Evolutionary conservation across 2,888 invertebrate species (phyloP), one percentile per base, ranked within the genome.

Genomic region (Drosophila kuntzei): DNA sequence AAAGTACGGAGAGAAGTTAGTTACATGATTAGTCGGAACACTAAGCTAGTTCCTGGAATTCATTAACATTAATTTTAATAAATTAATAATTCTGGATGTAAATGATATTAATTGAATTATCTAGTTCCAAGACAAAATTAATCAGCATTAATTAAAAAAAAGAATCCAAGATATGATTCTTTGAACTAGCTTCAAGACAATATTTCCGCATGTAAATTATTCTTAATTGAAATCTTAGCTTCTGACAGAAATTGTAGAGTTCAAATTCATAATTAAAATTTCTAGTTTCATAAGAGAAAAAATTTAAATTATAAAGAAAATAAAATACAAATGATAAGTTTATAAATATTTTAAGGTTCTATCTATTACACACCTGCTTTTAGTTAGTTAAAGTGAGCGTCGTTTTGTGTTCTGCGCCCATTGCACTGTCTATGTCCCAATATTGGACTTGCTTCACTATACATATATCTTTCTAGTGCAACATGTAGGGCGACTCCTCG

Each of bases 401-500:
- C 8, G 8, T 25, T 34, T 25, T 39, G 41, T 53, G 34, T 61
- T 29, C 65, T 49, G 67, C 66, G 66, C 84, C 78, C 71, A 80
- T 90, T 90, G 89, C 89, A 81, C 76, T 86, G 60, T 72, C 65
- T 76, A 41, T 70, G 71, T 67, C 79, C 79, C 71, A 44, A 43
- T 55, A 25, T 32, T 7, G 1, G 44, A 59, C 50, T 16, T 14
- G 2, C 29, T 11, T 3, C 3, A 9, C 29, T 7, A 1, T n/a
- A 1, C 1, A 3, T n/a, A n/a, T 16, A 0, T 9, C 16, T n/a
- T 16, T 49, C 63, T 89, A 90, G 64, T 90, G 90, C 89, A 92
- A 79, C 91, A 91, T 90, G 53, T 89, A 92, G 22, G 91, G 81
- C 29, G 91, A 91, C 54, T 92, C 92, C 62, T 89, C 91, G 12